Evolutionary conservation across 2,888 invertebrate genomes (phyloP).

Genomic region (Volucella zonaria): DNA sequence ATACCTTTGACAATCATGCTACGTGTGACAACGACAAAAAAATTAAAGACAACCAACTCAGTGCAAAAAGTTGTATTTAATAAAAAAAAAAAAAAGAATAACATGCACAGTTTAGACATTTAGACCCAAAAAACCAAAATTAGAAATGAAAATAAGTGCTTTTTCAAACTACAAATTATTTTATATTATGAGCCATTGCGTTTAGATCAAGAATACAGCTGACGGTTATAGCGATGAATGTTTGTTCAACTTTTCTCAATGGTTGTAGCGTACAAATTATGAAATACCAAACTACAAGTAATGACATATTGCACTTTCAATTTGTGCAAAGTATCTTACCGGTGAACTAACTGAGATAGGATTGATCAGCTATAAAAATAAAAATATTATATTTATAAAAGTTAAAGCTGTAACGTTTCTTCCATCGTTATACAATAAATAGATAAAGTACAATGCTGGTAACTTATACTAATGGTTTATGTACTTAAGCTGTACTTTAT

Average conservation of each 20-base stretch:
- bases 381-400: too few relatives aligned
- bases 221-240: neutral
- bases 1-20: slow-evolving; percentile 53
- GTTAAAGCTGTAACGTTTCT: too few relatives aligned
- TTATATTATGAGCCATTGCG: neutral
- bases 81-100: neutral
- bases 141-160: neutral
- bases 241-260: neutral
- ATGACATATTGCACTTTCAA: too few relatives aligned
- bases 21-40: slow-evolving; percentile 18
- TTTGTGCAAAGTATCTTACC: too few relatives aligned
- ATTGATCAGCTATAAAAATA: too few relatives aligned
- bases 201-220: slow-evolving; percentile 39
- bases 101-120: slow-evolving; percentile 38
- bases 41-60: slow-evolving; percentile 17
- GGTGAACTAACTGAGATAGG: too few relatives aligned
- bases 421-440: too few relatives aligned
- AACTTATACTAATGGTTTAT: too few relatives aligned
- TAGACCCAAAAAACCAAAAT: neutral
- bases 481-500: too few relatives aligned
- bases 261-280: neutral
- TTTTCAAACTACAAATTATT: too few relatives aligned
- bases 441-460: too few relatives aligned
- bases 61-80: slow-evolving; percentile 12
- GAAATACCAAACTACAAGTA: neutral